Evolutionary conservation across 1,140 invertebrate genomes (phyloP).

Genomic region (Meloidogyne hapla): DNA sequence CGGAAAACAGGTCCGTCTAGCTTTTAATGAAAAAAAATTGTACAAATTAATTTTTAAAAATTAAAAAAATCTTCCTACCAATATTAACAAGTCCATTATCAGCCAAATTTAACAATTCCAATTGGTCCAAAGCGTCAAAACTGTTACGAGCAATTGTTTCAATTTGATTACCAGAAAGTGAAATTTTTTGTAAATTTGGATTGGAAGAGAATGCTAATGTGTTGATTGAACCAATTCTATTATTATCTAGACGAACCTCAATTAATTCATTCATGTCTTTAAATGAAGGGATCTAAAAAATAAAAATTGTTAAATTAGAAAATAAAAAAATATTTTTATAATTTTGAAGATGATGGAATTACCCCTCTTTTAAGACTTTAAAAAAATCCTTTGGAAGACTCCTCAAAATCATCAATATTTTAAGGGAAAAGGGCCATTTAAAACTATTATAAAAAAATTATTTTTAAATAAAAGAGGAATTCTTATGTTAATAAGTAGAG

Average conservation of each 20-base stretch:
- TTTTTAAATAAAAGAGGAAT: no score
- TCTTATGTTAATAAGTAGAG: no score
- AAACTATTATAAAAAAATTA: no score
- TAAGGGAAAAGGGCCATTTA: no score
- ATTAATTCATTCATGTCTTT: constrained; percentile 58
- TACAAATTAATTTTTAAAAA: not conserved
- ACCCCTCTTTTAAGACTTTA: no score
- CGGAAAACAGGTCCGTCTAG: no score
- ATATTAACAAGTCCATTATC: constrained; percentile 51
- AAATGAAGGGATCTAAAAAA: constrained; percentile 52
- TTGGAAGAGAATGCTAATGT: constrained; percentile 59
- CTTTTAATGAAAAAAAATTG: no score
- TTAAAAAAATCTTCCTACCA: constrained; percentile 18
- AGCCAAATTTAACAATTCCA: constrained; percentile 48
- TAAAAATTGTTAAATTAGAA: no score
- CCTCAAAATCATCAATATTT: no score
- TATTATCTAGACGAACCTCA: constrained; percentile 50
- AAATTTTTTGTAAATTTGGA: constrained; percentile 53
- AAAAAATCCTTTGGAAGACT: no score
- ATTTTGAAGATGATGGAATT: no score
- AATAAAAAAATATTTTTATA: no score
- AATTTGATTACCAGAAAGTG: constrained; percentile 56
- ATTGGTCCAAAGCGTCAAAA: constrained; percentile 54
- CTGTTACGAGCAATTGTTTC: constrained; percentile 52
- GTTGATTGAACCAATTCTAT: constrained; percentile 50